These are phyloP conservation scores for Stratiomys singularior DNA, from an alignment of 2,888 invertebrate species.

Conservation along the genomic window DNA sequence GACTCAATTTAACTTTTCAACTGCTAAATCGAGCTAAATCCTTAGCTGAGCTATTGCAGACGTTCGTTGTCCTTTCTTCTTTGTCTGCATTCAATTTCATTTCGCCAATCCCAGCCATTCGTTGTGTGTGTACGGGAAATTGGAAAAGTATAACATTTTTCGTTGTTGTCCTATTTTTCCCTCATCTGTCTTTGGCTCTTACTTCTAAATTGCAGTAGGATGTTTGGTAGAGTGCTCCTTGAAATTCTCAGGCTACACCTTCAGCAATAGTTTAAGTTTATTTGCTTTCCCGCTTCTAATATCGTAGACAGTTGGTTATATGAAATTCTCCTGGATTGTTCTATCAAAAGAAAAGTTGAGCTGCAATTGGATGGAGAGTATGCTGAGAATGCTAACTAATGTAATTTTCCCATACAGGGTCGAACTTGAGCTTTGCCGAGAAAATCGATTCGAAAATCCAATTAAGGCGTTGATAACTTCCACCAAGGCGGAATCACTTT, in stretches of 20 bases:
- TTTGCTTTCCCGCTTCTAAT: not conserved
- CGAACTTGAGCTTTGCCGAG: too few species aligned
- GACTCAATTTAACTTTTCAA: slow-evolving; percentile 45
- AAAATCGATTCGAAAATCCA: too few species aligned
- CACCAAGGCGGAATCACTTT: too few species aligned
- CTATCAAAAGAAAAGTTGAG: not conserved
- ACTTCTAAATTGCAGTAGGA: not conserved
- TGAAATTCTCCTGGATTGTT: not conserved
- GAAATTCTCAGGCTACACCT: not conserved
- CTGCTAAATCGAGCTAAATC: slow-evolving; percentile 9
- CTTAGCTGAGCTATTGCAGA: slow-evolving; percentile 25
- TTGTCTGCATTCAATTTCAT: slow-evolving; percentile 7
- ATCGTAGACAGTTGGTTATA: not conserved
- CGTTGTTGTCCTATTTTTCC: not conserved
- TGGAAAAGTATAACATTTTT: slow-evolving; percentile 33
- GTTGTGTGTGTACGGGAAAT: slow-evolving; percentile 28
- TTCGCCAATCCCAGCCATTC: not conserved
- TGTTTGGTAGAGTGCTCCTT: not conserved
- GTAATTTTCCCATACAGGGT: not conserved
- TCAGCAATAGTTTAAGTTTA: not conserved
- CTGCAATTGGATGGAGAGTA: not conserved
- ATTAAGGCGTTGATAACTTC: too few species aligned
- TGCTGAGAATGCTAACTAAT: not conserved
- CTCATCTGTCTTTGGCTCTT: not conserved
- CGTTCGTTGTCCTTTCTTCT: slow-evolving; percentile 5